phyloP scores from a whole-genome alignment of 2,113 vertebrate species.

The Nematolebias whitei region DNA sequence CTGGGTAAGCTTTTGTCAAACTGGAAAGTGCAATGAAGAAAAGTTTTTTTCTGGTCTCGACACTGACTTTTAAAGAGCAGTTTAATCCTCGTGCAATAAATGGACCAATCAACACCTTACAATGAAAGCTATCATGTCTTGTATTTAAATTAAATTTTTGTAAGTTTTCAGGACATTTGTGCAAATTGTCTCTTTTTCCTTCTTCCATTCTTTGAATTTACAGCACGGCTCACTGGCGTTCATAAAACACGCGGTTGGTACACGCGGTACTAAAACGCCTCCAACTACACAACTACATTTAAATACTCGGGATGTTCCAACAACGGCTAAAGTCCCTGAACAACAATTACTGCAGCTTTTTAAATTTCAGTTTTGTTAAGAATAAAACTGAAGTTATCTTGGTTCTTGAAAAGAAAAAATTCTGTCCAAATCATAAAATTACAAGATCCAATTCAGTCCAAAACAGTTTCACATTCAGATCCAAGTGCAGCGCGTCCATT shows the following conservation, averaged over 20 bases:
- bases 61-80: constrained; percentile 28
- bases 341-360: too few species aligned
- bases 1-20: constrained; percentile 6
- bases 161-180: constrained; percentile 71
- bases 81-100: constrained; percentile 55
- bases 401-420: too few species aligned
- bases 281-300: too few species aligned
- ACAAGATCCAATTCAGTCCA: too few species aligned
- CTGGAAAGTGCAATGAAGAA: background rate
- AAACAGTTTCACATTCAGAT: too few species aligned
- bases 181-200: constrained; percentile 8
- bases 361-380: too few species aligned
- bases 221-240: background rate
- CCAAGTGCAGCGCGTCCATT: too few species aligned
- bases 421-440: too few species aligned
- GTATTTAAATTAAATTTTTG: constrained; percentile 75
- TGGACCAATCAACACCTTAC: constrained; percentile 47
- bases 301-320: background rate
- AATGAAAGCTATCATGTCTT: constrained; percentile 42
- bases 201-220: background rate
- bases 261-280: too few species aligned
- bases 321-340: too few species aligned
- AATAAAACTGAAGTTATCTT: too few species aligned
- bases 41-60: constrained; percentile 32
- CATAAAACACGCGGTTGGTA: background rate